Conservation (phyloP, 2,888 invertebrate genomes). For the Branchellion lobata region DNA sequence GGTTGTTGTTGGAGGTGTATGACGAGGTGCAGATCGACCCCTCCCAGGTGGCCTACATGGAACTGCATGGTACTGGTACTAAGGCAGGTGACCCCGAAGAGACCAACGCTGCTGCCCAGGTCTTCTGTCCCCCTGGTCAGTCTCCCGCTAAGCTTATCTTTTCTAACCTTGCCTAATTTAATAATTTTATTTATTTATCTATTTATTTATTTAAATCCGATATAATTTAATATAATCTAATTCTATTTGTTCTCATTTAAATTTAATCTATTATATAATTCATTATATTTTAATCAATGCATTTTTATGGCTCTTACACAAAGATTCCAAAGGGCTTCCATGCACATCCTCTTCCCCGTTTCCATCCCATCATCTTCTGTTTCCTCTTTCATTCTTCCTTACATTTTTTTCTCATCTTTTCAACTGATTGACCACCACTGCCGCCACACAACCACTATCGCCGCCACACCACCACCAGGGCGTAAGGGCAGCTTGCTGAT, state of each 20-base stretch:
- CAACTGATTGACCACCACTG: no score
- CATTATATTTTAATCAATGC: no score
- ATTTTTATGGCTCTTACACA: no score
- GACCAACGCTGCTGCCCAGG: constrained; percentile 85
- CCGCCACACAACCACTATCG: no score
- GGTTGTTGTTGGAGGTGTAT: constrained; percentile 75
- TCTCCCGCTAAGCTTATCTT: no score
- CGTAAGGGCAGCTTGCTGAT: constrained; percentile 73
- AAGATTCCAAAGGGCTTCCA: no score
- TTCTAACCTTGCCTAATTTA: neutral
- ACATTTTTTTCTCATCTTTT: no score
- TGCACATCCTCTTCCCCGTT: no score
- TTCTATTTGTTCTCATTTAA: no score
- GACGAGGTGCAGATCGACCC: constrained; percentile 80
- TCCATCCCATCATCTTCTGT: no score
- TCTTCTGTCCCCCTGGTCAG: constrained; percentile 58
- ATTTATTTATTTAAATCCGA: neutral
- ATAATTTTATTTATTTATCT: neutral
- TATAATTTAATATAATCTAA: neutral
- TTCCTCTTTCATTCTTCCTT: no score
- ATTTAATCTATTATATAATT: no score
- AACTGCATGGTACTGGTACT: constrained; percentile 97
- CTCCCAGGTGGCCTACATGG: constrained; percentile 81
- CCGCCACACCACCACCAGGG: neutral
- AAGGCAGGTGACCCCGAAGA: constrained; percentile 93